These are phyloP conservation scores for Gnatocerus cornutus DNA, from an alignment of 2,888 invertebrate species.

Conservation along the genomic window DNA sequence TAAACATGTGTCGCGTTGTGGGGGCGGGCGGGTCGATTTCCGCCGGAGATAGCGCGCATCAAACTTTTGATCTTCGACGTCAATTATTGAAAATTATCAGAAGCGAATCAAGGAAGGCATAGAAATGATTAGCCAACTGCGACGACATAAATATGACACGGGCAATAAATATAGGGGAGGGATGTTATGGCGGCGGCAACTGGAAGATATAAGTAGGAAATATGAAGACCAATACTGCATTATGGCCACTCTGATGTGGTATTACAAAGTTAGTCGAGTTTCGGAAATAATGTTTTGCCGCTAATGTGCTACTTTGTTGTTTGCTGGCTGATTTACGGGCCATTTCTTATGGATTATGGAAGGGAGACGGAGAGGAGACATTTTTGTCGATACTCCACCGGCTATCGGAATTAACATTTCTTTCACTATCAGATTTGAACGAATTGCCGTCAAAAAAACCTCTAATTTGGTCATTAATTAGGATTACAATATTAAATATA, in stretches of 20 bases:
- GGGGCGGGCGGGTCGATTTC: slow-evolving; percentile 61
- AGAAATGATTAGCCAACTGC: slow-evolving; percentile 50
- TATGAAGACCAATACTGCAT: slow-evolving; percentile 63
- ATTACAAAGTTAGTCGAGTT: slow-evolving; percentile 59
- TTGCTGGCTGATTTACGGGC: slow-evolving; percentile 47
- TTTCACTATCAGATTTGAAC: no score
- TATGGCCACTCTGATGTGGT: slow-evolving; percentile 58
- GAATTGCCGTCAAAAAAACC: no score
- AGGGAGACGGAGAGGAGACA: no score
- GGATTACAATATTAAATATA: no score
- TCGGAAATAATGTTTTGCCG: slow-evolving; percentile 57
- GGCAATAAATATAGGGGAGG: slow-evolving; percentile 58
- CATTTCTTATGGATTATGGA: slow-evolving; percentile 42
- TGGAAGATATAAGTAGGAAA: slow-evolving; percentile 62
- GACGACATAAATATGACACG: slow-evolving; percentile 58
- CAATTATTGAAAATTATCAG: slow-evolving; percentile 47
- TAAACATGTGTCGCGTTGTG: slow-evolving; percentile 62
- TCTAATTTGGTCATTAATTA: no score
- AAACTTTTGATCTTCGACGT: slow-evolving; percentile 60
- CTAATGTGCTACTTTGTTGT: slow-evolving; percentile 54
- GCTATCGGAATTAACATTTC: no score
- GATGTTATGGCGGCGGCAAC: slow-evolving; percentile 50
- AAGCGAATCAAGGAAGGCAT: slow-evolving; percentile 17
- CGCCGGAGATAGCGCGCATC: slow-evolving; percentile 62
- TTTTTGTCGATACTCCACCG: no score